Base-by-base conservation (phyloP, 2,797 vertebrate genomes). In the Perodicticus potto region DNA sequence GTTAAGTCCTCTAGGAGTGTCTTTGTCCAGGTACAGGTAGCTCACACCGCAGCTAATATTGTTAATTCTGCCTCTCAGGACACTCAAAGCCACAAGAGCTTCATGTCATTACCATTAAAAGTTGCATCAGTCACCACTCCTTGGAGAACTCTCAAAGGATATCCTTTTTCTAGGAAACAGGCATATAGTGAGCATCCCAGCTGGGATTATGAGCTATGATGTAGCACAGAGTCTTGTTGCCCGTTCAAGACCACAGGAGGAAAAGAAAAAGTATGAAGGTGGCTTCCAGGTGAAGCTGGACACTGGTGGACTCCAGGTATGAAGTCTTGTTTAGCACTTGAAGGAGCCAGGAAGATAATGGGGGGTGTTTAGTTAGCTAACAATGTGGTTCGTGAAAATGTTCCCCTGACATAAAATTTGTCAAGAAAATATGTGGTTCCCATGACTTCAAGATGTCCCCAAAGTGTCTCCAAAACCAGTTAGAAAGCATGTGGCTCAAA, bases 371-470 rank as follows among this genome's bases (percentile, higher is more conserved):
- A 59, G 34, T 20, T 72, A 43, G 3, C 91, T 89, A 43, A 27
- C 91, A 95, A 91, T n/a, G 34, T 76, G 16, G 55, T 45, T 65
- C 74, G 84, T 57, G 23, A 92, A 81, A 90, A 59, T 84, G 4
- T 67, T 92, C 67, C 67, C n/a, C 29, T 78, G 76, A 40, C 29
- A 55, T 77, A 59, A 88, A 88, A 88, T 37, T 32, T 67, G 25
- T 85, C 61, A 83, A 43, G 57, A 37, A 70, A 96, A 92, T 77
- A 49, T 45, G 7, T 76, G n/a, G 11, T 80, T 85, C 45, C 14
- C 14, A 8, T 23, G 53, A 93, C 40, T 74, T 81, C 16, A 86
- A 85, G 37, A 81, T 63, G 16, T 90, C 27, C 12, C 73, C n/a
- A 34, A 29, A 73, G 19, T 78, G 10, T 86, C 32, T 23, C 32